phyloP scores from a whole-genome alignment of 2,888 invertebrate genomes.

The Melitaea athalia region DNA sequence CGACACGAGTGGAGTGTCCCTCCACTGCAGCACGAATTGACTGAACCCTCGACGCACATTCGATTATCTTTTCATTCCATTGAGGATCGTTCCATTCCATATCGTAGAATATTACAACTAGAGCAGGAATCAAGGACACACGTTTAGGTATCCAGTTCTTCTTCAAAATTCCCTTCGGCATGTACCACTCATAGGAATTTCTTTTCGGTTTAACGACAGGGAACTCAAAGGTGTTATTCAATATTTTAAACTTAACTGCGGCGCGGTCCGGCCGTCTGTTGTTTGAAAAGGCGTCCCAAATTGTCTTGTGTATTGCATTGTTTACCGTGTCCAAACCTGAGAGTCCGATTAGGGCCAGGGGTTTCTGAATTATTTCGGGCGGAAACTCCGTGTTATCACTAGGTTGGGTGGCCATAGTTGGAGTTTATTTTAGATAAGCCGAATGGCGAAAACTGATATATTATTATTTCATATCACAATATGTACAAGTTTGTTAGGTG shows the following conservation, averaged over 20 bases:
- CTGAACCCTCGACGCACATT: constrained; percentile 95
- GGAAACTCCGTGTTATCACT: constrained; percentile 88
- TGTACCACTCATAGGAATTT: constrained; percentile 96
- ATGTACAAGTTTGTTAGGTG: constrained; percentile 31
- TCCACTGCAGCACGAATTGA: constrained; percentile 88
- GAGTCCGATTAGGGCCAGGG: constrained; percentile 93
- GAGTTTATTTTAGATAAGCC: constrained; percentile 24
- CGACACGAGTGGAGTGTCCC: constrained; percentile 88
- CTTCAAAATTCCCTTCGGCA: constrained; percentile 96
- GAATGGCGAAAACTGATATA: constrained; percentile 4
- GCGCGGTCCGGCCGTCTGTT: constrained; percentile 91
- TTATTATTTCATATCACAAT: constrained; percentile 47
- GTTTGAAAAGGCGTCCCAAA: constrained; percentile 96
- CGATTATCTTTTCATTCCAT: constrained; percentile 97
- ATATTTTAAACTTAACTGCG: constrained; percentile 91
- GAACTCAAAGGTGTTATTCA: constrained; percentile 92
- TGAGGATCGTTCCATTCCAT: constrained; percentile 97
- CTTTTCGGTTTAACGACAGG: constrained; percentile 93
- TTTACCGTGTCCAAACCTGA: constrained; percentile 93
- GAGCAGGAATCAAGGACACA: constrained; percentile 93
- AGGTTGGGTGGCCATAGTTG: constrained; percentile 78
- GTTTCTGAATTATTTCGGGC: constrained; percentile 90
- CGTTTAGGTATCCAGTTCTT: constrained; percentile 98
- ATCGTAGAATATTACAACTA: constrained; percentile 97
- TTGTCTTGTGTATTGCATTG: constrained; percentile 93